Evolutionary conservation across 2,113 vertebrate genomes (phyloP).

Genomic region (Arvicanthis niloticus): DNA sequence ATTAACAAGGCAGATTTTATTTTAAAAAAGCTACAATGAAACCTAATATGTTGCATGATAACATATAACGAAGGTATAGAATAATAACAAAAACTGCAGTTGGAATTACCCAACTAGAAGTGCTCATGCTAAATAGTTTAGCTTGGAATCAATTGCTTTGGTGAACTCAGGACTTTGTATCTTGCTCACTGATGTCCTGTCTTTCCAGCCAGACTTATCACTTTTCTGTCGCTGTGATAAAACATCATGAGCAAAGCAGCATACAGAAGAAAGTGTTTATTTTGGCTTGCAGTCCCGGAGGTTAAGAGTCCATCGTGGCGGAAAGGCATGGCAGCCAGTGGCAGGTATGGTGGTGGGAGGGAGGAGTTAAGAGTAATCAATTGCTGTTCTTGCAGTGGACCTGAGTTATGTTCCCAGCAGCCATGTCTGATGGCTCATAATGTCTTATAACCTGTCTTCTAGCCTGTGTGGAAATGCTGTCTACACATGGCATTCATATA

Average conservation of each 20-base stretch:
- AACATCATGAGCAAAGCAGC: background rate
- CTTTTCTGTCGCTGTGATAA: background rate
- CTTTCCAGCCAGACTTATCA: background rate
- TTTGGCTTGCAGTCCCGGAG: background rate
- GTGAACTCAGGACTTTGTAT: accelerated
- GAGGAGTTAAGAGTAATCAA: background rate
- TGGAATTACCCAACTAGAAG: accelerated
- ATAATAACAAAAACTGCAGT: background rate
- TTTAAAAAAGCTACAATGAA: background rate
- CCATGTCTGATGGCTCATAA: background rate
- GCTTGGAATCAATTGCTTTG: background rate
- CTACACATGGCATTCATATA: background rate
- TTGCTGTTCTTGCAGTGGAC: background rate
- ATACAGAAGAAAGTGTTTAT: background rate
- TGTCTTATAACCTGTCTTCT: background rate
- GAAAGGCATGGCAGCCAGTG: background rate
- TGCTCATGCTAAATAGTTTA: background rate
- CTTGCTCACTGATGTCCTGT: background rate
- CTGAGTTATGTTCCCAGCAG: background rate
- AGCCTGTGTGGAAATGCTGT: accelerated
- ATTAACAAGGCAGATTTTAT: background rate
- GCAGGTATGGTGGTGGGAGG: background rate
- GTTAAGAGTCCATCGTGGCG: background rate
- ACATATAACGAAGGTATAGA: background rate
- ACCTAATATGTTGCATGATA: background rate